These are phyloP conservation scores for Acridotheres tristis DNA, from an alignment of 2,797 vertebrate species.

Conservation along the genomic window DNA sequence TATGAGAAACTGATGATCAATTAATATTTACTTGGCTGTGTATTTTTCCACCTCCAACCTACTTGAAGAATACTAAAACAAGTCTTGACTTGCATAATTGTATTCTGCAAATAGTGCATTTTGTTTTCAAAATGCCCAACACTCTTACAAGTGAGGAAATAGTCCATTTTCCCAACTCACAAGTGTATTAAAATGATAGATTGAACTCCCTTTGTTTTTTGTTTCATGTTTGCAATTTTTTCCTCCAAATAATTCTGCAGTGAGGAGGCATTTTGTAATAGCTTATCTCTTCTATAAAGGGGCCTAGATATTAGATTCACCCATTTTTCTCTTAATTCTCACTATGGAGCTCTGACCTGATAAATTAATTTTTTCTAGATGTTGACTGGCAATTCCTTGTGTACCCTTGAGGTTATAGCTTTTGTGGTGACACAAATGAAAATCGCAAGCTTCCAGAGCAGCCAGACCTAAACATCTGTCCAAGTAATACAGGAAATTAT, in stretches of 20 bases:
- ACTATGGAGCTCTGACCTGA: background rate
- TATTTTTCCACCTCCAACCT: background rate
- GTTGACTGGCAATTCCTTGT: background rate
- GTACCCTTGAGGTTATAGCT: background rate
- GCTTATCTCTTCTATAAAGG: background rate
- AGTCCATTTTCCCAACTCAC: background rate
- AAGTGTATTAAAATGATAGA: background rate
- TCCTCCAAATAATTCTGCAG: background rate
- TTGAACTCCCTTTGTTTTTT: background rate
- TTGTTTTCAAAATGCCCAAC: background rate
- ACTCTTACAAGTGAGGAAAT: background rate
- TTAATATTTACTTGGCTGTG: background rate
- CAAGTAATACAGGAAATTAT: slow-evolving; percentile 34
- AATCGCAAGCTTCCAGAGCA: background rate
- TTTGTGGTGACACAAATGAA: background rate
- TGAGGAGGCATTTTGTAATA: background rate
- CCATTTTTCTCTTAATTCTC: background rate
- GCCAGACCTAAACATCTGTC: slow-evolving; percentile 7
- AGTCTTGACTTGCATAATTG: background rate
- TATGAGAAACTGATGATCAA: background rate
- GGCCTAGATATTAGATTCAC: background rate
- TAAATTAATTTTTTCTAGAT: background rate
- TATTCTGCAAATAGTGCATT: background rate
- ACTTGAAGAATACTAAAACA: background rate
- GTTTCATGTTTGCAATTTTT: background rate